Evolutionary conservation across 2,888 invertebrate genomes (phyloP).

Genomic region (Ecdyonurus torrentis): DNA sequence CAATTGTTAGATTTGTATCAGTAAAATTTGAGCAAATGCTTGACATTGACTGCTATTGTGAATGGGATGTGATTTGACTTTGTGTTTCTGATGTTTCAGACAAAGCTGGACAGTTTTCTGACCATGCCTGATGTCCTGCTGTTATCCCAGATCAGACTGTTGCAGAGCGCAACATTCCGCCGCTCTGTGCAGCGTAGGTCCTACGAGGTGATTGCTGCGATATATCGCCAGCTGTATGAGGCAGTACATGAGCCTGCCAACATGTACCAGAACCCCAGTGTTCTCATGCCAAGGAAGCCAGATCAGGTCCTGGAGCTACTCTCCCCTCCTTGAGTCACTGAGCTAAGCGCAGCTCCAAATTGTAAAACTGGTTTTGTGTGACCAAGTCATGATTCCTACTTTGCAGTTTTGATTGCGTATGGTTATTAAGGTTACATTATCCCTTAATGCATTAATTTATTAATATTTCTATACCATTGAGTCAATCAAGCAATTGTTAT

Average conservation of each 20-base stretch:
- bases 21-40: too few relatives aligned
- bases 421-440: too few relatives aligned
- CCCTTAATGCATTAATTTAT: too few relatives aligned
- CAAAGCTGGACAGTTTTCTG: constrained; percentile 75
- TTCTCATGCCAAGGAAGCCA: constrained; percentile 57
- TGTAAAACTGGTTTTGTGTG: not conserved
- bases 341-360: not conserved
- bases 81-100: constrained; percentile 37
- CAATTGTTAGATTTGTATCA: too few relatives aligned
- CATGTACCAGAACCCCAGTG: constrained; percentile 54
- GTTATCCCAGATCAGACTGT: constrained; percentile 69
- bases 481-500: too few relatives aligned
- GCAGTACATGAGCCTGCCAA: constrained; percentile 63
- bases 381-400: too few relatives aligned
- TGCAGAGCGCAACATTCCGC: constrained; percentile 64
- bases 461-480: too few relatives aligned
- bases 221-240: constrained; percentile 72
- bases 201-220: constrained; percentile 72
- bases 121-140: constrained; percentile 68
- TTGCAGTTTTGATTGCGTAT: too few relatives aligned
- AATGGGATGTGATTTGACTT: constrained; percentile 2
- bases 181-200: constrained; percentile 58
- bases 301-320: constrained; percentile 29
- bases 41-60: not conserved
- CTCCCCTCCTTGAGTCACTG: not conserved